Evolutionary conservation across 2,888 invertebrate species (phyloP), one percentile per base, ranked within the genome.

Genomic region (Nemotelus pantherinus): DNA sequence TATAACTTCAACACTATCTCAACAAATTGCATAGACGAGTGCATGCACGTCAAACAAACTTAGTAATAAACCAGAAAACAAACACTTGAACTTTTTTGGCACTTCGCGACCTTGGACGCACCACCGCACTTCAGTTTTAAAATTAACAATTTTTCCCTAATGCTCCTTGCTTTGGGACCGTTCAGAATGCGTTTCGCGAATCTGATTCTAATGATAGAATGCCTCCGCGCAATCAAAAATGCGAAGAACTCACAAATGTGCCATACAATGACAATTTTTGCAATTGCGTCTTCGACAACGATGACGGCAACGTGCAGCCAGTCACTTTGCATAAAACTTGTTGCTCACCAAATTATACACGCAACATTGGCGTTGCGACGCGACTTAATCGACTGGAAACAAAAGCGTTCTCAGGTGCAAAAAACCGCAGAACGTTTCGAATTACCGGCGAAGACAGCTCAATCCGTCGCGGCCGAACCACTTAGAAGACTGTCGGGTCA

Each of bases 401-500:
- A 63, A 60, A 60, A 74, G 63, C 77, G 57, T 57, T 70, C 55
- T 64, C 65, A 70, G 68, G 78, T 78, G 70, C 57, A 78, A 71
- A 70, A 71, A 77, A 64, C 65, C 77, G 77, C 67, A 71, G 78
- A 71, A 72, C 65, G 58, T 58, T 67, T 64, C 57, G 43, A 45
- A 43, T 65, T 72, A 77, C 77, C 25, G 4, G 25, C 9, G 63
- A 55, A 78, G 64, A 79, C 77, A 79, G 79, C 79, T 79, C 78
- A 79, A 79, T 79, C 68, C 77, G 60, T 64, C 50, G 43, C 70
- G 70, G 53, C 74, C 67, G 77, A 68, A 78, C 78, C 78, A 77
- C 64, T 76, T 78, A 58, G 64, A 79, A 76, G 25, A 25, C 25
- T 25, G 25, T 25, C 25, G 25, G 78, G 79, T 78, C 78, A 78